Percentiles rank a stretch among this genome's conserved stretches.
Evolutionary conservation across 2,113 vertebrate species (phyloP).

Genomic region (Gallinago jamesoni): DNA sequence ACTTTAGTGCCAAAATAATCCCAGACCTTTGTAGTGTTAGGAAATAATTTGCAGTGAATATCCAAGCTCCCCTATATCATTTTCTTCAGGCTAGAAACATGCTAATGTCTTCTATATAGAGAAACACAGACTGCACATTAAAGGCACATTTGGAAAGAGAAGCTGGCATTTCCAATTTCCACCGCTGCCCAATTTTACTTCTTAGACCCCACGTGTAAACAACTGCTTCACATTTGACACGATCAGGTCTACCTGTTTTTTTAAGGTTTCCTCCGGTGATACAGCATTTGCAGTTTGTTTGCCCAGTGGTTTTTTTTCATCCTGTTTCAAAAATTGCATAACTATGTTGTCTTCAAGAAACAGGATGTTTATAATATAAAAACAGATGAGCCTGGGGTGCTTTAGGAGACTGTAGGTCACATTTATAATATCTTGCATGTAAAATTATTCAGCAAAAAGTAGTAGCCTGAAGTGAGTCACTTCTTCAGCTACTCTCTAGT

Average conservation of each 20-base stretch:
- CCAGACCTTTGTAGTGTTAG: neutral
- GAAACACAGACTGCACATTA: neutral
- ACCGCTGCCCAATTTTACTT: neutral
- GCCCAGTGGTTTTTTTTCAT: neutral
- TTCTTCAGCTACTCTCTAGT: neutral
- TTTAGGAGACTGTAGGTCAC: constrained; percentile 1
- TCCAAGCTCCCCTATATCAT: neutral
- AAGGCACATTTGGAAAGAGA: neutral
- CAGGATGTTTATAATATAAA: neutral
- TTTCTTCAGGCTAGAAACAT: neutral
- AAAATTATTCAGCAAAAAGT: constrained; percentile 42
- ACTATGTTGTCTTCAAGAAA: neutral
- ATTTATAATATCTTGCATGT: neutral
- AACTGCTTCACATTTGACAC: neutral
- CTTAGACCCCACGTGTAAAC: neutral
- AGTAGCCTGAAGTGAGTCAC: neutral
- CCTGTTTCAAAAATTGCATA: neutral
- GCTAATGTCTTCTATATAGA: neutral
- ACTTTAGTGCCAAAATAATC: constrained; percentile 12
- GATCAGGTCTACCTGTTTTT: neutral
- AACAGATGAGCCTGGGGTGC: neutral
- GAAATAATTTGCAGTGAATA: constrained; percentile 46
- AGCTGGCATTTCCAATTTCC: neutral
- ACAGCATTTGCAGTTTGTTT: neutral
- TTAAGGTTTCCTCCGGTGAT: neutral